A percentile compares a stretch with the other conserved stretches of the same genome.
These are phyloP conservation scores for Argyra leucocephala DNA, from an alignment of 2,888 invertebrate species.

Conservation along the genomic window DNA sequence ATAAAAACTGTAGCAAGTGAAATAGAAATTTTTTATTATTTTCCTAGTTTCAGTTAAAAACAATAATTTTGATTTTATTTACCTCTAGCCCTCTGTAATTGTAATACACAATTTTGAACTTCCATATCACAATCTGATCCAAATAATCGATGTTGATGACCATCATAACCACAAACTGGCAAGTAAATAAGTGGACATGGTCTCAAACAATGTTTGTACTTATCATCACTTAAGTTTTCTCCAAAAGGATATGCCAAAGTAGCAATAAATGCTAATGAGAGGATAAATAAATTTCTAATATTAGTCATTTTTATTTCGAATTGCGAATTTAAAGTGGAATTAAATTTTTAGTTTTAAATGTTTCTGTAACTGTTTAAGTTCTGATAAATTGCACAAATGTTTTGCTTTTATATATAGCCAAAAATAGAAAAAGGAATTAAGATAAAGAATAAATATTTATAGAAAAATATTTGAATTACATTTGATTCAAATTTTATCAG, in stretches of 20 bases:
- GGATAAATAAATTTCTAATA: background rate
- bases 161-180: slow-evolving; percentile 16
- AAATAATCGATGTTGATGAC: slow-evolving; percentile 12
- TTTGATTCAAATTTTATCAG: too few species aligned
- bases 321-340: too few species aligned
- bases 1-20: background rate
- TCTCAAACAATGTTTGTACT: background rate
- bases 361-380: too few species aligned
- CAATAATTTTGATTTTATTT: background rate
- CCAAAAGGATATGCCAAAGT: background rate
- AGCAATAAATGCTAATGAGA: background rate
- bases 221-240: background rate
- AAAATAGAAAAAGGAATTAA: too few species aligned
- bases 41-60: background rate
- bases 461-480: too few species aligned
- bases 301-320: too few species aligned
- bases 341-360: too few species aligned
- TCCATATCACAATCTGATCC: slow-evolving; percentile 15
- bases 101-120: slow-evolving; percentile 12
- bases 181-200: slow-evolving; percentile 10
- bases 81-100: background rate
- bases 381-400: too few species aligned
- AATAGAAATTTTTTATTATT: too few species aligned
- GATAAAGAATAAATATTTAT: too few species aligned
- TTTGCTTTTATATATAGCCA: too few species aligned